phyloP scores from a whole-genome alignment of 1,140 invertebrate genomes.

The Zaprionus lachaisei region DNA sequence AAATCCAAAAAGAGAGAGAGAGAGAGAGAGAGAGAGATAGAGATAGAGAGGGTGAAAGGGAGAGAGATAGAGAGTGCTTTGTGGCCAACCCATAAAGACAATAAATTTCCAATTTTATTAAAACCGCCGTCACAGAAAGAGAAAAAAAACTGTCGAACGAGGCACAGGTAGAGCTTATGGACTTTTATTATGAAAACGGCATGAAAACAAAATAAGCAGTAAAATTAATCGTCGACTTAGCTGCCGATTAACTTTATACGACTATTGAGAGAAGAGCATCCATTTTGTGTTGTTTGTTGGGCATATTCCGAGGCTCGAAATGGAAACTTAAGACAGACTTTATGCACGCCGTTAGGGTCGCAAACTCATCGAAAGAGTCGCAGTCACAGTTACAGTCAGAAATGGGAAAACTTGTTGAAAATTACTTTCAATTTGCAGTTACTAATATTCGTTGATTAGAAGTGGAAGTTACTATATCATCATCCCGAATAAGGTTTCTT shows the following conservation, averaged over 20 bases:
- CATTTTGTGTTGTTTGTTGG: constrained; percentile 56
- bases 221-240: constrained; percentile 80
- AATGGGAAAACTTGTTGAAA: background rate
- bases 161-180: constrained; percentile 42
- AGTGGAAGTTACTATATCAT: too few species aligned
- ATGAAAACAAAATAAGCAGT: constrained; percentile 80
- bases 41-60: background rate
- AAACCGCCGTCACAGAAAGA: constrained; percentile 45
- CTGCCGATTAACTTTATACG: constrained; percentile 57
- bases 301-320: constrained; percentile 15
- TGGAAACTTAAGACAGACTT: constrained; percentile 29
- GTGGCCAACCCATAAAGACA: constrained; percentile 55
- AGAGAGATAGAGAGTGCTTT: constrained; percentile 8
- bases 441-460: too few species aligned
- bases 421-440: constrained; percentile 25
- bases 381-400: background rate
- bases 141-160: background rate
- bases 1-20: background rate
- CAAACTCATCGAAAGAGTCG: background rate
- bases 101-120: constrained; percentile 82
- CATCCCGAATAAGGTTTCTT: too few species aligned
- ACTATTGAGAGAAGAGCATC: constrained; percentile 55
- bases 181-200: constrained; percentile 62
- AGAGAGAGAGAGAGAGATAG: background rate
- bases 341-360: constrained; percentile 6